Evolutionary conservation across 2,888 invertebrate species (phyloP).

Genomic region (Drosophila seclusa): DNA sequence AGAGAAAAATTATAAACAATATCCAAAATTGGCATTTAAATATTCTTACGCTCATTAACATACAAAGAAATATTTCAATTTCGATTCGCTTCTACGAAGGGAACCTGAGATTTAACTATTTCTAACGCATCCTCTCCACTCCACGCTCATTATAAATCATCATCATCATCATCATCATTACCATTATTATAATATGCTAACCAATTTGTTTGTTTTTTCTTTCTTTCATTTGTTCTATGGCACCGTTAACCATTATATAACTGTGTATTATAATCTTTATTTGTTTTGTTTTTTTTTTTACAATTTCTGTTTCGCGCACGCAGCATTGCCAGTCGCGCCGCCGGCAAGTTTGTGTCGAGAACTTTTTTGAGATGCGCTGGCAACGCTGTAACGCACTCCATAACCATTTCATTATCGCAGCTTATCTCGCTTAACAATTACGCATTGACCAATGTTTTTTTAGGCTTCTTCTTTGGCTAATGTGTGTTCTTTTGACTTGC

Average conservation of each 20-base stretch:
- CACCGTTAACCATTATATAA: slow-evolving; percentile 11
- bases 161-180: slow-evolving; percentile 25
- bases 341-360: slow-evolving; percentile 20
- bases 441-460: neutral
- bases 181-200: slow-evolving; percentile 17
- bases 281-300: neutral
- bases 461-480: slow-evolving; percentile 1
- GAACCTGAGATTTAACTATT: slow-evolving; percentile 52
- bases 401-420: slow-evolving; percentile 38
- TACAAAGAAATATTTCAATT: slow-evolving; percentile 55
- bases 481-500: slow-evolving; percentile 42
- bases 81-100: slow-evolving; percentile 15
- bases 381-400: slow-evolving; percentile 44
- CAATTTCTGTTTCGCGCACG: slow-evolving; percentile 11
- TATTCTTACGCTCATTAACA: slow-evolving; percentile 56
- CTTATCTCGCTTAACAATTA: slow-evolving; percentile 26
- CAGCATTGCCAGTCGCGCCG: slow-evolving; percentile 36
- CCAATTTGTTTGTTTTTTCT: slow-evolving; percentile 3
- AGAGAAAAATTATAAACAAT: slow-evolving; percentile 16
- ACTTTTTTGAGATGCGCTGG: slow-evolving; percentile 30
- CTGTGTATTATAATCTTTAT: neutral
- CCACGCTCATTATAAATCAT: slow-evolving; percentile 54
- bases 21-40: slow-evolving; percentile 49
- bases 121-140: slow-evolving; percentile 63
- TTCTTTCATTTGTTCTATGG: slow-evolving; percentile 19